Evolutionary conservation across 2,888 invertebrate genomes (phyloP).

Genomic region (Limenitis camilla): DNA sequence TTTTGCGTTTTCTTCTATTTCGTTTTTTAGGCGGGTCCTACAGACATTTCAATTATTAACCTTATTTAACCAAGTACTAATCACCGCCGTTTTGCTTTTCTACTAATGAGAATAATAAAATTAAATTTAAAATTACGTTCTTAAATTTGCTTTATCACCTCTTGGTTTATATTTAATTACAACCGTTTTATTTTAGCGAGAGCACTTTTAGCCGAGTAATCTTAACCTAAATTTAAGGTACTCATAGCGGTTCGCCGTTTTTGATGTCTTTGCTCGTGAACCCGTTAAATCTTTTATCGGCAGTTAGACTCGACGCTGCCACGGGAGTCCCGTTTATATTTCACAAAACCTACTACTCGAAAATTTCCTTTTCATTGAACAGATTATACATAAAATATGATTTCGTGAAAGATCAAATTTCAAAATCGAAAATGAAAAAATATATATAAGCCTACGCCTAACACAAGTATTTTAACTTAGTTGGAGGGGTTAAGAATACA

Average conservation of each 20-base stretch:
- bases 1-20: constrained; percentile 31
- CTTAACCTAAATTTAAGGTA: constrained; percentile 40
- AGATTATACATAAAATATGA: constrained; percentile 2
- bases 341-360: constrained; percentile 34
- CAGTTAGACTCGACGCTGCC: constrained; percentile 34
- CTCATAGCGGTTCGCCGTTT: constrained; percentile 39
- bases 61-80: constrained; percentile 5
- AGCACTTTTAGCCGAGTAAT: constrained; percentile 24
- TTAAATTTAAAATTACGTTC: constrained; percentile 8
- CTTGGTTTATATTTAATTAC: constrained; percentile 22
- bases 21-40: constrained; percentile 16
- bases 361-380: constrained; percentile 26
- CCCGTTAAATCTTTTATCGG: constrained; percentile 54
- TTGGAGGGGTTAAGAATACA: too few species aligned
- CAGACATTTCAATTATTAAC: constrained; percentile 8
- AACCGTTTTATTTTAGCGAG: constrained; percentile 24
- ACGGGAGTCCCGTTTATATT: constrained; percentile 39
- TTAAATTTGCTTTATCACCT: constrained; percentile 14
- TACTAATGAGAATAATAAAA: constrained; percentile 6
- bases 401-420: constrained; percentile 5
- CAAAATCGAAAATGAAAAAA: not conserved
- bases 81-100: constrained; percentile 1
- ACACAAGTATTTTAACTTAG: too few species aligned
- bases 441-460: not conserved
- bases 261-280: constrained; percentile 41